Conservation (phyloP, 2,888 invertebrate species). For the Himalopsyche anomala region DNA sequence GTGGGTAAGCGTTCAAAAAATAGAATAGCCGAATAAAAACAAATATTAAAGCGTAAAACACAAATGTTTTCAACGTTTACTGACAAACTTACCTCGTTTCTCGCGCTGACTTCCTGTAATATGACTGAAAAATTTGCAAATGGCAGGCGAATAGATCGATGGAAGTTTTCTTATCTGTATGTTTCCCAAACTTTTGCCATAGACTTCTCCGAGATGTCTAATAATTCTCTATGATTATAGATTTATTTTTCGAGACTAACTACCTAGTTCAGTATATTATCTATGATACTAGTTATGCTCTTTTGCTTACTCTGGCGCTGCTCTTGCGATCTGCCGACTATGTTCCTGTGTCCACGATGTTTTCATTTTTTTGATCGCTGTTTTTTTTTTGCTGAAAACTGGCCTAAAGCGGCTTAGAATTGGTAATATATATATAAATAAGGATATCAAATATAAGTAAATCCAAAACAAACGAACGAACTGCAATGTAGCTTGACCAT, state of each 20-base stretch:
- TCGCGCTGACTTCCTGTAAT: not conserved
- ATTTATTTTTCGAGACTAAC: not conserved
- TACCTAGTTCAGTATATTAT: no score
- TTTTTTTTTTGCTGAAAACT: no score
- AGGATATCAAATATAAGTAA: no score
- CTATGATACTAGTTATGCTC: no score
- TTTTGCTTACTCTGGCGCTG: no score
- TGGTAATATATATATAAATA: no score
- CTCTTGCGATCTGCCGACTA: no score
- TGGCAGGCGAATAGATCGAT: slow-evolving; percentile 33
- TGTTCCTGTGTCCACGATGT: no score
- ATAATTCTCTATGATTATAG: not conserved
- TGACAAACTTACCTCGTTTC: slow-evolving; percentile 19
- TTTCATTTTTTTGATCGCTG: no score
- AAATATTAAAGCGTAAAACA: not conserved
- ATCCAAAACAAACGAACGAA: no score
- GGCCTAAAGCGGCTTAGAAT: no score
- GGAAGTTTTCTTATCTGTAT: slow-evolving; percentile 32
- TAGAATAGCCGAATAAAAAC: not conserved
- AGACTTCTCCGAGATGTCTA: not conserved
- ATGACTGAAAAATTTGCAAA: slow-evolving; percentile 34
- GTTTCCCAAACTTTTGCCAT: not conserved
- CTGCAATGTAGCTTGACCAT: no score
- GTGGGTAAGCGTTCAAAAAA: not conserved
- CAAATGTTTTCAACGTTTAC: not conserved